Base-by-base conservation (phyloP, 2,888 invertebrate species). In the Plagiodera versicolora region DNA sequence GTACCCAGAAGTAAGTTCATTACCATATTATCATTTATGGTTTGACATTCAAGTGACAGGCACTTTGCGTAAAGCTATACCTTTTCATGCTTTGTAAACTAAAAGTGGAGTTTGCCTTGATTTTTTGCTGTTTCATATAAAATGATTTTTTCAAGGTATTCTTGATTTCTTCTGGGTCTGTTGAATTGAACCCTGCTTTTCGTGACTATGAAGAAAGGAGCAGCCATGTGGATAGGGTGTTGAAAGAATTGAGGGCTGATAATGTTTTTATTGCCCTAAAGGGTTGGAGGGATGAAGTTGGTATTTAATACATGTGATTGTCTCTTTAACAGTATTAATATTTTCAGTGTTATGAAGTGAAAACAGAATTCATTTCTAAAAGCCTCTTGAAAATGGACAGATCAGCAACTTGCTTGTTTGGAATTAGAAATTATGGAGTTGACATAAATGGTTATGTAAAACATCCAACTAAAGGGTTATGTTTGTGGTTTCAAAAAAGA, bases 251-350 rank as follows among this genome's bases (percentile, higher is more conserved):
- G 75, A 84, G 89, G 63, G 86, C 85, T 65, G 87, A 92, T 71
- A 88, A 90, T 74, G 85, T 87, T 70, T 91, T 95, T 77, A 84
- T 89, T 67, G 90, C 95, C 46, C 82, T 95, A 8, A 89, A 89
- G 76, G 95, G 96, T 16, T 97, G 96, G 96, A 85, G 96, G 77
- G 91, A 96, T 83, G 96, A 97, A 87, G 92, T 92, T 79, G 56
- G 50, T n/a, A 24, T 50, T 24, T 24, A 6, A 2, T 18, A 45
- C n/a, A 47, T 2, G 3, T 47, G 5, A 18, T 47, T 45, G 1
- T 45, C 10, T 8, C 11, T 18, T 18, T 16, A 35, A 18, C 1
- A 10, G 20, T 16, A 39, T 50, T 45, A 11, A 10, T 58, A 14
- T 63, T 70, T 75, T 64, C 77, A 92, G 90, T 92, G 90, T 81